Evolutionary conservation across 1,140 invertebrate species (phyloP).

Genomic region (Leguminivora glycinivorella): DNA sequence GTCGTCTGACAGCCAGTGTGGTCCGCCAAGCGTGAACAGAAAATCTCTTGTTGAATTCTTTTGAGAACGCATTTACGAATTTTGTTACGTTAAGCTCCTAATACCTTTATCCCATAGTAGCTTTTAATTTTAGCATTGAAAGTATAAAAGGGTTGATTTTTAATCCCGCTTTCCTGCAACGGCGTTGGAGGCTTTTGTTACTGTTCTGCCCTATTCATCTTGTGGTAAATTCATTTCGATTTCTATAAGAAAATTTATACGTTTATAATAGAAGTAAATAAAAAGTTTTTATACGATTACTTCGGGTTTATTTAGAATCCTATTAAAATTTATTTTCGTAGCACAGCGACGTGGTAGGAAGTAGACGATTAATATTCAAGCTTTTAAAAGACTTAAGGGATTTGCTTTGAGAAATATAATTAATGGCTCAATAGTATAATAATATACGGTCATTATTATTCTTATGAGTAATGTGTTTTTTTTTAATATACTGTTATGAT

Average conservation of each 20-base stretch:
- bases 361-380: constrained; percentile 20
- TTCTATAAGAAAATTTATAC: constrained; percentile 38
- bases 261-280: constrained; percentile 32
- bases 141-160: constrained; percentile 71
- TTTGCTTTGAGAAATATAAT: constrained; percentile 24
- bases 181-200: constrained; percentile 57
- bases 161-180: constrained; percentile 66
- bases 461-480: no score
- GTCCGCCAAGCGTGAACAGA: constrained; percentile 70
- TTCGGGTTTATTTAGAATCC: constrained; percentile 32
- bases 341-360: constrained; percentile 1
- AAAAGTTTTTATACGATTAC: constrained; percentile 35
- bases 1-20: constrained; percentile 73
- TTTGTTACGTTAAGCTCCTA: constrained; percentile 74
- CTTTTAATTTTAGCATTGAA: constrained; percentile 72
- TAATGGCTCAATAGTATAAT: not conserved
- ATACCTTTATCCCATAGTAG: constrained; percentile 73
- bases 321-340: constrained; percentile 34
- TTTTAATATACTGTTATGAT: no score
- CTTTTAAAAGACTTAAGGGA: constrained; percentile 5
- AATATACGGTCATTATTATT: not conserved
- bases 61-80: constrained; percentile 59
- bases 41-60: constrained; percentile 63
- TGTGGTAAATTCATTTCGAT: constrained; percentile 61
- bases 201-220: constrained; percentile 53